Evolutionary conservation across 2,113 vertebrate genomes (phyloP).

Genomic region (Mesoclemmys tuberculata): DNA sequence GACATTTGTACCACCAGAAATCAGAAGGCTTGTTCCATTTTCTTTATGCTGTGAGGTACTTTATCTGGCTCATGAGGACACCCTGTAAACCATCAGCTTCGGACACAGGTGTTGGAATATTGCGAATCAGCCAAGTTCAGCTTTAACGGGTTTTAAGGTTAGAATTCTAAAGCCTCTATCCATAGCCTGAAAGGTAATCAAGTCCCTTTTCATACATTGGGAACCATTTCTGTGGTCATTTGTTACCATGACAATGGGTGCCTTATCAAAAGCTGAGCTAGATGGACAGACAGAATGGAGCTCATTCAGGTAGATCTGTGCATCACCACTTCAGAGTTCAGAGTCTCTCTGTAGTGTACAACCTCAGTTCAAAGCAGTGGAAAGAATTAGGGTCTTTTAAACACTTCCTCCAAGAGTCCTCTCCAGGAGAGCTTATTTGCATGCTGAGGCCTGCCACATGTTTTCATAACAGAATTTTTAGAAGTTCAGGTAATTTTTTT

Average conservation of each 20-base stretch:
- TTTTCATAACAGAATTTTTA: background rate
- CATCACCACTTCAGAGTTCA: background rate
- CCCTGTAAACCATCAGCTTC: constrained; percentile 17
- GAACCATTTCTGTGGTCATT: background rate
- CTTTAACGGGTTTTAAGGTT: background rate
- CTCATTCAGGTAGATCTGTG: background rate
- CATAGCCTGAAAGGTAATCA: background rate
- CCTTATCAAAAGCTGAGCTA: background rate
- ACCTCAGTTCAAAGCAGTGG: background rate
- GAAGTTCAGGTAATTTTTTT: constrained; percentile 24
- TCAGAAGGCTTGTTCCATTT: constrained; percentile 41
- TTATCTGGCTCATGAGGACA: constrained; percentile 45
- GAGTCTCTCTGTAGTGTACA: background rate
- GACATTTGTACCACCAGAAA: constrained; percentile 15
- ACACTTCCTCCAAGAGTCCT: background rate
- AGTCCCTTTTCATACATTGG: background rate
- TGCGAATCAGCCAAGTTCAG: background rate
- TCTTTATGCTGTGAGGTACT: constrained; percentile 36
- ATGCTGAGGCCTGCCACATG: background rate
- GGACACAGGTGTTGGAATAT: background rate
- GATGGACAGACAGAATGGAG: background rate
- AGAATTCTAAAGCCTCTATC: background rate
- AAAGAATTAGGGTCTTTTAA: background rate
- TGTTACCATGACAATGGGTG: background rate
- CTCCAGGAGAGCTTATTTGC: background rate